Conservation (phyloP, 2,888 invertebrate species). For the Drosophila neotestacea region DNA sequence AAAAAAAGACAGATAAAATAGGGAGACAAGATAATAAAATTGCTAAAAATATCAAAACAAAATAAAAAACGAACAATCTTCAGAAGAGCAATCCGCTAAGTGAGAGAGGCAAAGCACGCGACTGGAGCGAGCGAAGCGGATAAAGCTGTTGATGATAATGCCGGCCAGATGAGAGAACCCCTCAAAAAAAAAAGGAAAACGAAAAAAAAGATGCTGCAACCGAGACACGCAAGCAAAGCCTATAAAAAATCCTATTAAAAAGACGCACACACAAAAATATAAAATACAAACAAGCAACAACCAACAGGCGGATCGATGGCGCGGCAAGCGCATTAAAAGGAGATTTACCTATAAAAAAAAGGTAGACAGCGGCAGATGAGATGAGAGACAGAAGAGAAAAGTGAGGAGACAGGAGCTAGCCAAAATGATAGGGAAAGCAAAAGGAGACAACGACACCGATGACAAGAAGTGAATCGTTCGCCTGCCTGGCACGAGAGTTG, state of each 20-base stretch:
- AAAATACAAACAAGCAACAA: conserved; percentile 43
- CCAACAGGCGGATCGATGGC: conserved; percentile 63
- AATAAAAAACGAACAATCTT: conserved; percentile 34
- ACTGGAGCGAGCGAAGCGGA: conserved; percentile 58
- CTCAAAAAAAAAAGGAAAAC: conserved; percentile 19
- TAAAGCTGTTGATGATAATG: conserved; percentile 15
- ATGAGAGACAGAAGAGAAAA: conserved; percentile 37
- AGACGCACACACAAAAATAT: conserved; percentile 60
- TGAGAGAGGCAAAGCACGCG: conserved; percentile 64
- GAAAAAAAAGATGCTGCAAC: conserved; percentile 44
- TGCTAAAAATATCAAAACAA: conserved; percentile 71
- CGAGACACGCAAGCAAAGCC: conserved; percentile 47
- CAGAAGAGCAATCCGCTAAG: conserved; percentile 33
- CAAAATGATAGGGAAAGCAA: conserved; percentile 65
- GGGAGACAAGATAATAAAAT: conserved; percentile 60
- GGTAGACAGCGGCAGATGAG: conserved; percentile 65
- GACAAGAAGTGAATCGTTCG: conserved; percentile 37
- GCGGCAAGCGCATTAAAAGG: conserved; percentile 67
- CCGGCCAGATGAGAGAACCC: conserved; percentile 26
- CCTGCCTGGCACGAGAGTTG: conserved; percentile 72
- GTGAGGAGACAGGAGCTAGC: conserved; percentile 32
- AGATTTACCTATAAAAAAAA: conserved; percentile 79
- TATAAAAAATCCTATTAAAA: conserved; percentile 81
- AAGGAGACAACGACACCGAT: conserved; percentile 23
- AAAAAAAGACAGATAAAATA: conserved; percentile 1